Base-by-base conservation (phyloP, 2,888 invertebrate species). In the Nematopogon swammerdamellus region DNA sequence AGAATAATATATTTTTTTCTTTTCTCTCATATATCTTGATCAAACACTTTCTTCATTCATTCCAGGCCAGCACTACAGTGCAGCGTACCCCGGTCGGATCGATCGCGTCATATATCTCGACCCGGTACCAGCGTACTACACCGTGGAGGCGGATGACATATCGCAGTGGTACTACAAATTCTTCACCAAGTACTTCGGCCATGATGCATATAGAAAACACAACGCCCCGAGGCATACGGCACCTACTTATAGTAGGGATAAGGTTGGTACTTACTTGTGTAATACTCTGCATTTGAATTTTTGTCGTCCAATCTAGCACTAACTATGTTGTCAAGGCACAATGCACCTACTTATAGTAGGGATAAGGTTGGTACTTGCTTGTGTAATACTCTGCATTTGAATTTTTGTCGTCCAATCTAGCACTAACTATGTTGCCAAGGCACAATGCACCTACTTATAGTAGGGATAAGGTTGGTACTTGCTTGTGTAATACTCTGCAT, bases 81-180 rank as follows among this genome's bases (percentile, higher is more conserved):
- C 63, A 62, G 81, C 68, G 42, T 84, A 64, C 67, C 85, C 65
- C 51, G 85, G 52, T 63, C 77, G 64, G 65, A 72, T 65, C 58
- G 61, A 59, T 56, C 82, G 57, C 60, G 60, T 63, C 58, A 68
- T 71, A 54, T 72, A 64, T 59, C 65, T 60, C 18, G 77, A 77
- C 19, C 70, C 74, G 0, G 57, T 64, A 0, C 60, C 62, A 0
- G 57, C 60, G 1, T 50, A 54, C 17, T 44, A 64, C 3, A 63
- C 65, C 0, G 51, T 68, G 0, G 54, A 58, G 0, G 60, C 68
- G 0, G 63, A 68, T 0, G 49, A 59, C 0, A 74, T 72, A 49
- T 45, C 59, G 5, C 52, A 16, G 20, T 80, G 65, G 80, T 81
- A 57, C 58, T 63, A 68, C n/a, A 58, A 20, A 1, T 70, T 52